Base-by-base conservation (phyloP, 1,140 invertebrate species). In the Drosophila sturtevanti region DNA sequence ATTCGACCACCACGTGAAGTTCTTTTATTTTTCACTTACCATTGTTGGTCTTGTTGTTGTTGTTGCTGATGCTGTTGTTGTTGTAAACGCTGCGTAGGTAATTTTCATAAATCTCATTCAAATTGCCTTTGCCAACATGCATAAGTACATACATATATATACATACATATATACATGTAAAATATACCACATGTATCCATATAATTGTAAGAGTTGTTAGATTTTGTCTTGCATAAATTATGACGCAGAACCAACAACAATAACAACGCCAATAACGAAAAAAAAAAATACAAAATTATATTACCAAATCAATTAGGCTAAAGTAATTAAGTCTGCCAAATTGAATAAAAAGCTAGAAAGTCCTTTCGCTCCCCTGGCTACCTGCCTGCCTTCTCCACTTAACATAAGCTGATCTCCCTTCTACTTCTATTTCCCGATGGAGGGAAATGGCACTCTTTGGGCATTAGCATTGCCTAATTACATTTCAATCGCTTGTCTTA, bases 381-480 rank as follows among this genome's bases (percentile, higher is more conserved):
- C 14, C 41, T 14, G 6, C 14, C 41, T 10, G 16, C 16, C 18
- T 31, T 18, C 41, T 4, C 4, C 38, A 6, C 41, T 48, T 11
- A 11, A 31, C 7, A 31, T 31, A 31, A 31, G 27, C 27, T 31
- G 27, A 31, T 31, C 27, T 31, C 27, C 27, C 27, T 4, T 31
- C 6, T 31, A 1, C 4, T 24, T 24, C 24, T 2, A 4, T 21
- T 48, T 44, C 48, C 27, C 62, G 12, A 12, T 14, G 16, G 34
- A 41, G 65, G 58, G 68, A 16, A 72, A 22, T 52, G 54, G 6
- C 22, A 54, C 51, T 54, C 22, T 62, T 51, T 75, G 58, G 61
- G 76, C 85, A 84, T 89, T 89, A 84, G 77, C 85, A 80, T 89
- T 69, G 80, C 70, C 84, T 89, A 89, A 89, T 89, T 89, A 89